phyloP scores from a whole-genome alignment of 1,140 invertebrate species.

The Tetragnatha versicolor region DNA sequence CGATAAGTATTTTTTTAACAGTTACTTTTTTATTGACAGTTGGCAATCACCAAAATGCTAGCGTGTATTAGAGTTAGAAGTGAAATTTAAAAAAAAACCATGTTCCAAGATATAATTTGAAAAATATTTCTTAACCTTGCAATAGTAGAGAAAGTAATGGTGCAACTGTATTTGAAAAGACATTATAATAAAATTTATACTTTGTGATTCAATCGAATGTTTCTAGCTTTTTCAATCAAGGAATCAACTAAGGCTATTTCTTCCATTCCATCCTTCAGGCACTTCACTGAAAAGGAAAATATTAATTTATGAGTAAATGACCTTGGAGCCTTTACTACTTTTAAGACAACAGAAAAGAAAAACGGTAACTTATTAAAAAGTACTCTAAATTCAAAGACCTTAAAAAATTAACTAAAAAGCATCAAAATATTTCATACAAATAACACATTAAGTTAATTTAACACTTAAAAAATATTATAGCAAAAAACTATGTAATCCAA shows the following conservation, averaged over 20 bases:
- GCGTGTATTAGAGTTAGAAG: background rate
- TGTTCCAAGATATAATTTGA: background rate
- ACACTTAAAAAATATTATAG: background rate
- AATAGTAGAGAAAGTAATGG: background rate
- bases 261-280: background rate
- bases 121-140: background rate
- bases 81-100: background rate
- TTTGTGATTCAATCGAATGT: slow-evolving; percentile 14
- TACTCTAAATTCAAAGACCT: background rate
- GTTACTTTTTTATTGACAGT: too few species aligned
- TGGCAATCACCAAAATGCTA: too few species aligned
- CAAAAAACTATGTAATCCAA: too few species aligned
- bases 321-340: background rate
- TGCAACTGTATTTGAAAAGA: background rate
- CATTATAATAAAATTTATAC: background rate
- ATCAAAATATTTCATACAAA: background rate
- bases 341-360: background rate
- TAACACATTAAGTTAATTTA: background rate
- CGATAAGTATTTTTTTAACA: too few species aligned
- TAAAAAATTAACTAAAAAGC: too few species aligned
- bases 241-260: slow-evolving; percentile 14
- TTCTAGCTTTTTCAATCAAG: slow-evolving; percentile 16
- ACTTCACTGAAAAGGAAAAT: background rate
- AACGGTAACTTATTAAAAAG: background rate
- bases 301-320: background rate